phyloP scores from a whole-genome alignment of 1,140 invertebrate species.

The Paraescarpia echinospica region DNA sequence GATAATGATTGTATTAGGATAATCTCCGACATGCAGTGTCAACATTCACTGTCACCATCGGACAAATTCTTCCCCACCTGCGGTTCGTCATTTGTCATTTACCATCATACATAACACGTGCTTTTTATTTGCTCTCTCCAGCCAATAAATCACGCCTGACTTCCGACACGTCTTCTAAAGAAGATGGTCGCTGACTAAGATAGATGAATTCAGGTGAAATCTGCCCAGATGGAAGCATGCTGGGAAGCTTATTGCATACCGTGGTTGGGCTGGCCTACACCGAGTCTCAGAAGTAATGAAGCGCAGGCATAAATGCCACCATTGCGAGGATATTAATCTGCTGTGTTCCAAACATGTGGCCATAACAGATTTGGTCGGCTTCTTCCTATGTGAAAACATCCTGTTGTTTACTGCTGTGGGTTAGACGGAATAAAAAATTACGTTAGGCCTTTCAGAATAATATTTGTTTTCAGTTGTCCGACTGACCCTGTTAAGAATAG shows the following conservation, averaged over 20 bases:
- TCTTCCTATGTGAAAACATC: background rate
- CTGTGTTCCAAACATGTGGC: background rate
- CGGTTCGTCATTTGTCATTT: background rate
- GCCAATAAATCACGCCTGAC: background rate
- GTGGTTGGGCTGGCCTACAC: background rate
- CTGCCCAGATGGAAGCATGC: background rate
- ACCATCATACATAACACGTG: background rate
- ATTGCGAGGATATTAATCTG: background rate
- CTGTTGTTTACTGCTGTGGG: background rate
- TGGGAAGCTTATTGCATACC: background rate
- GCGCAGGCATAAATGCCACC: background rate
- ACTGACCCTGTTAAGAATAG: too few relatives aligned
- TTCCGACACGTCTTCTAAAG: background rate
- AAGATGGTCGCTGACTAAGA: background rate
- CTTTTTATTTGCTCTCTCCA: slow-evolving; percentile 1
- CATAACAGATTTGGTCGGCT: background rate
- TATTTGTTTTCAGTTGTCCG: too few relatives aligned
- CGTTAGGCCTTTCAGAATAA: too few relatives aligned
- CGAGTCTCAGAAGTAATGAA: background rate
- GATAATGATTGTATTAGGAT: background rate
- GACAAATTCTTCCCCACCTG: background rate
- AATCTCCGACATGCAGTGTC: background rate
- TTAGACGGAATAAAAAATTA: too few relatives aligned
- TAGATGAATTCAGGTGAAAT: background rate
- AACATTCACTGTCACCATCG: background rate